A percentile compares a stretch with the other conserved stretches of the same genome.
phyloP scores from a whole-genome alignment of 2,888 invertebrate genomes.

The Hydroisotoma schaefferi region DNA sequence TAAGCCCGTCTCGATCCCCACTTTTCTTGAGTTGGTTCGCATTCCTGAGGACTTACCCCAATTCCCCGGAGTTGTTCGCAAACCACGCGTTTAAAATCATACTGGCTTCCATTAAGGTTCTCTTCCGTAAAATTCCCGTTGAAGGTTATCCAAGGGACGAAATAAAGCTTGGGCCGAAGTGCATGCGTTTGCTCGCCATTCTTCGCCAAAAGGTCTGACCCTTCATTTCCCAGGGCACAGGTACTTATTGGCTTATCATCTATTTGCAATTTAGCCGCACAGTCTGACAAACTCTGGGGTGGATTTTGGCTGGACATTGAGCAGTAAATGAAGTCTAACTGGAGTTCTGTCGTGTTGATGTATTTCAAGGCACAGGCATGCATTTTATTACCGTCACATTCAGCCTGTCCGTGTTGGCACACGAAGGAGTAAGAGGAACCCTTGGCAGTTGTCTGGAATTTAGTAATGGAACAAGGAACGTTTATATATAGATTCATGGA shows the following conservation, averaged over 20 bases:
- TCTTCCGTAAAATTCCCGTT: conserved; percentile 58
- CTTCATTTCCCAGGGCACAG: conserved; percentile 64
- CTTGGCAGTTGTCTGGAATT: conserved; percentile 49
- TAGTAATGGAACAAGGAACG: background rate
- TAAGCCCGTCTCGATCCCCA: conserved; percentile 26
- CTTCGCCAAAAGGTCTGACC: conserved; percentile 65
- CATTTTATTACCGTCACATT: conserved; percentile 63
- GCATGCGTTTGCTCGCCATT: conserved; percentile 71
- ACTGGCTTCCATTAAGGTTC: conserved; percentile 25
- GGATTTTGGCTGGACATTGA: conserved; percentile 39
- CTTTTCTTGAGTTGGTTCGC: conserved; percentile 29
- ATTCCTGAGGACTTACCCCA: conserved; percentile 22
- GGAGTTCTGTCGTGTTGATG: conserved; percentile 19
- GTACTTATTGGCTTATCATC: conserved; percentile 56
- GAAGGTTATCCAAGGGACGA: conserved; percentile 75
- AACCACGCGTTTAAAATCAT: conserved; percentile 29
- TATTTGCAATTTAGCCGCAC: conserved; percentile 13
- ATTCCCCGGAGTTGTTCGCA: conserved; percentile 25
- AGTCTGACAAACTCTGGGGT: conserved; percentile 29
- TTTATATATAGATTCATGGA: no score
- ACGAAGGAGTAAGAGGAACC: conserved; percentile 60
- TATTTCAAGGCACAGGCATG: conserved; percentile 45
- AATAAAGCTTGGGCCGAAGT: conserved; percentile 63
- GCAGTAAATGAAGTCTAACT: conserved; percentile 39
- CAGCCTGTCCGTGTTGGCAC: conserved; percentile 75